phyloP scores from a whole-genome alignment of 2,113 vertebrate genomes.

The Poeciliopsis prolifica region DNA sequence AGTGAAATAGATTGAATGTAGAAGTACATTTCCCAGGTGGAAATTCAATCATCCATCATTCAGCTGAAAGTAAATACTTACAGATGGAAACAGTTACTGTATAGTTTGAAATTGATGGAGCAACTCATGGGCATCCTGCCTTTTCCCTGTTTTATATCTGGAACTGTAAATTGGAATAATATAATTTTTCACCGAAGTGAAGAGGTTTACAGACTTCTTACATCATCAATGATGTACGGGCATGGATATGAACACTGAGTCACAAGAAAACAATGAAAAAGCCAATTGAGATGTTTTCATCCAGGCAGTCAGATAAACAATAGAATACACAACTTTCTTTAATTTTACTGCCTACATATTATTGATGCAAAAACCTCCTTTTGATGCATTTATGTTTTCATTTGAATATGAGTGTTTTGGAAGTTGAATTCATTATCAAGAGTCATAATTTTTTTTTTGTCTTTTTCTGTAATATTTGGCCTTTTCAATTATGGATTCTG shows the following conservation, averaged over 20 bases:
- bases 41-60: conserved; percentile 62
- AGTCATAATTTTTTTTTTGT: too few relatives aligned
- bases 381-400: neutral
- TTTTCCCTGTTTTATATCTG: neutral
- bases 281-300: neutral
- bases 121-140: conserved; percentile 1
- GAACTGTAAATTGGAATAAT: neutral
- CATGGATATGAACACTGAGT: too few relatives aligned
- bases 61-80: conserved; percentile 45
- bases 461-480: too few relatives aligned
- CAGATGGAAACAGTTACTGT: conserved; percentile 1
- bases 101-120: conserved; percentile 20
- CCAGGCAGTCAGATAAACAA: neutral
- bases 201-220: neutral
- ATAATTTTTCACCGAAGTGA: neutral
- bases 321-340: neutral
- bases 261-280: conserved; percentile 13
- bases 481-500: too few relatives aligned
- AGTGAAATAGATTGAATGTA: conserved; percentile 63
- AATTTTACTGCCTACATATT: neutral
- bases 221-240: neutral
- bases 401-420: neutral
- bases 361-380: neutral
- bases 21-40: conserved; percentile 38
- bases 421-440: neutral